phyloP scores from a whole-genome alignment of 2,888 invertebrate species.

The Ormyrus pomaceus region DNA sequence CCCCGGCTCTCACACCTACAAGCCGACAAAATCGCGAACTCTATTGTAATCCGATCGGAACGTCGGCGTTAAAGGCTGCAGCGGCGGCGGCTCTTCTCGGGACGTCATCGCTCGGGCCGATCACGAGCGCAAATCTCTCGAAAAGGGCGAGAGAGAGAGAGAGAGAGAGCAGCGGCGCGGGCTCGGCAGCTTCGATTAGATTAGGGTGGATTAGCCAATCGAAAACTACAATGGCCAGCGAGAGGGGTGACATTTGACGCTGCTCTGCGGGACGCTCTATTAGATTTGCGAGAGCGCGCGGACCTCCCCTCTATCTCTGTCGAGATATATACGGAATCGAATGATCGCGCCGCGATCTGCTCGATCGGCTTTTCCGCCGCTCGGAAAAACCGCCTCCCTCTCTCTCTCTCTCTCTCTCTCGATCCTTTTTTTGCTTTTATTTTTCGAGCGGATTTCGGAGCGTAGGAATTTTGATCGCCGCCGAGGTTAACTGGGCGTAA shows the following conservation, averaged over 20 bases:
- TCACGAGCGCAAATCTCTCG: constrained; percentile 33
- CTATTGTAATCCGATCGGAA: constrained; percentile 26
- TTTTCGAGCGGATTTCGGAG: not conserved
- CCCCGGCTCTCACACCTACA: not conserved
- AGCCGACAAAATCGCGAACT: constrained; percentile 12
- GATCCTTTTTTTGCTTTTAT: not conserved
- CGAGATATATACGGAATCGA: constrained; percentile 72
- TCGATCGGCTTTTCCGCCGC: not conserved
- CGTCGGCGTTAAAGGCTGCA: constrained; percentile 1
- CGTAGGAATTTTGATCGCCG: not conserved
- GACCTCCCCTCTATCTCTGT: constrained; percentile 60
- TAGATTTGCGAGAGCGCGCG: constrained; percentile 69
- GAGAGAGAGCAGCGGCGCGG: constrained; percentile 54
- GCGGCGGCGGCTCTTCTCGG: not conserved
- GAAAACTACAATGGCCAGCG: constrained; percentile 73
- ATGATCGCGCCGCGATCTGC: constrained; percentile 63
- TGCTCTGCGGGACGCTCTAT: constrained; percentile 64
- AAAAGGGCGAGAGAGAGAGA: constrained; percentile 54
- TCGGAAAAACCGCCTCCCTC: constrained; percentile 34
- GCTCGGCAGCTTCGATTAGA: constrained; percentile 69
- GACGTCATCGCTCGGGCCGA: not conserved
- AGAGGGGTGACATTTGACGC: constrained; percentile 73
- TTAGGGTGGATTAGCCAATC: constrained; percentile 75
- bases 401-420: not conserved
- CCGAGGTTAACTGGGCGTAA: too few species aligned